A percentile compares a stretch with the other conserved stretches of the same genome.
Evolutionary conservation across 2,888 invertebrate genomes (phyloP).

Genomic region (Leptopilina drosophilae): DNA sequence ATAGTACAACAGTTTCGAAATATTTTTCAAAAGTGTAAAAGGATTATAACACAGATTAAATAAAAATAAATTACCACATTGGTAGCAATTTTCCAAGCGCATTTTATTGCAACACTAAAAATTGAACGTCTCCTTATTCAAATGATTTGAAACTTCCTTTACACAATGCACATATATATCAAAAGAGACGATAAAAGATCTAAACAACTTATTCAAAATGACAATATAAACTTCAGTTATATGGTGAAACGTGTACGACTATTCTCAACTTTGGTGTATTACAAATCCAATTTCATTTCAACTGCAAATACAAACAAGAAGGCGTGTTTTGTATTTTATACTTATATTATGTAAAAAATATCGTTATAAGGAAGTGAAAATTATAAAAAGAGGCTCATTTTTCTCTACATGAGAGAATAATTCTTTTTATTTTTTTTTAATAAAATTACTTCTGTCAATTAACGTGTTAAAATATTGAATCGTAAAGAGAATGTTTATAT

Average conservation of each 20-base stretch:
- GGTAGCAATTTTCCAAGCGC: not conserved
- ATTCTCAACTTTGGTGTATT: not conserved
- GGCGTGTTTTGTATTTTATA: too few species aligned
- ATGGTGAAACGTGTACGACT: not conserved
- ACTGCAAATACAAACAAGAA: too few species aligned
- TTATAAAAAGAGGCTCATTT: not conserved
- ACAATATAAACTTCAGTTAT: not conserved
- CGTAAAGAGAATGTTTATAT: not conserved
- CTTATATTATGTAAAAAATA: too few species aligned
- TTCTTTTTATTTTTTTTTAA: not conserved
- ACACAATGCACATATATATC: not conserved
- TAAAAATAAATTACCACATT: not conserved
- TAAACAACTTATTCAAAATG: conserved; percentile 20
- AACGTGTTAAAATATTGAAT: not conserved
- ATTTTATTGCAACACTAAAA: conserved; percentile 1
- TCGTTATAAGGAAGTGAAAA: not conserved
- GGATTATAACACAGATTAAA: too few species aligned
- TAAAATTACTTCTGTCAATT: not conserved
- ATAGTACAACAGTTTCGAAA: too few species aligned
- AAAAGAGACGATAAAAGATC: not conserved
- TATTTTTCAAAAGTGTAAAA: too few species aligned
- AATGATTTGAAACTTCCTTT: not conserved
- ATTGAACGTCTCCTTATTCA: conserved; percentile 1
- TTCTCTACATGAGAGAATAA: not conserved
- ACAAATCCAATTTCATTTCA: too few species aligned